These are phyloP conservation scores for Eilema depressum DNA, from an alignment of 2,888 invertebrate genomes.

Conservation along the genomic window DNA sequence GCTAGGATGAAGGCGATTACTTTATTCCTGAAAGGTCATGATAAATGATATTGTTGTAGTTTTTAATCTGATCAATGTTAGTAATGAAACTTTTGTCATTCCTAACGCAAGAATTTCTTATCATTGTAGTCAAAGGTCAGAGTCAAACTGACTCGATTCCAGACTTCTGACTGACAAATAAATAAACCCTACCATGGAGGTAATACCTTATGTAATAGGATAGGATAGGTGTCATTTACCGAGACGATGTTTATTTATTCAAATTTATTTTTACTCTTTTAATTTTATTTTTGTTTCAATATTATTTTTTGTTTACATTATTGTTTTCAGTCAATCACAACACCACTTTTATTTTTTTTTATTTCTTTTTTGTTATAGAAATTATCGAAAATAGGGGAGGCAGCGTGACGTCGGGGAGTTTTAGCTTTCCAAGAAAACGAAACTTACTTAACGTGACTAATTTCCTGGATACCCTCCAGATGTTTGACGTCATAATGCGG, in stretches of 20 bases:
- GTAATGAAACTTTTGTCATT: no score
- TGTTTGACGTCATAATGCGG: conserved; percentile 1
- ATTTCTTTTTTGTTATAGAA: background rate
- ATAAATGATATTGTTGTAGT: no score
- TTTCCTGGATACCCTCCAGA: conserved; percentile 28
- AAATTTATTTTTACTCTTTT: background rate
- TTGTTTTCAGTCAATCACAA: background rate
- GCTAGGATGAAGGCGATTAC: no score
- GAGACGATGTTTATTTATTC: background rate
- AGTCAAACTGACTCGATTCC: no score
- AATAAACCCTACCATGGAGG: no score
- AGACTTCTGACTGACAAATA: no score
- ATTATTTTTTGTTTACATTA: background rate
- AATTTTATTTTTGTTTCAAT: no score
- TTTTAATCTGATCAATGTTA: no score
- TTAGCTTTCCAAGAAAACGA: conserved; percentile 15
- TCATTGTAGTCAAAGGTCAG: no score
- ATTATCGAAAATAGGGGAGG: background rate
- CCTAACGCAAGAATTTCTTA: no score
- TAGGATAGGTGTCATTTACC: background rate
- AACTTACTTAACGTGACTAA: background rate
- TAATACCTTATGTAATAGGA: no score
- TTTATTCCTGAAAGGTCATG: no score
- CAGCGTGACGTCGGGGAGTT: background rate
- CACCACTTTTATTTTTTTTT: background rate